Conservation (phyloP, 2,113 vertebrate species). For the Dicaeum eximium region DNA sequence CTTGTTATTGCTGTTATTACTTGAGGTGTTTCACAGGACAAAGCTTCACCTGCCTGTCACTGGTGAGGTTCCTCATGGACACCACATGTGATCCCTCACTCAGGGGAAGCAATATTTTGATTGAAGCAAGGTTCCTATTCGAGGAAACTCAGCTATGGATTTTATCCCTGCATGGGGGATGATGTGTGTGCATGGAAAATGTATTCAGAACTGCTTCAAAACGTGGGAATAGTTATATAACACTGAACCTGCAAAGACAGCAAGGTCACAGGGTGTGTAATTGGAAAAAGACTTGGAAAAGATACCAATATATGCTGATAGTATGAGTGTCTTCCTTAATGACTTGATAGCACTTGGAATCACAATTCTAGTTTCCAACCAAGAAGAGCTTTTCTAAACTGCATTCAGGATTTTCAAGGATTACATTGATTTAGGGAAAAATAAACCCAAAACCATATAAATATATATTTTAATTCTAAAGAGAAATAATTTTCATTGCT, state of each 20-base stretch:
- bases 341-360: not conserved
- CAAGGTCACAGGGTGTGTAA: not conserved
- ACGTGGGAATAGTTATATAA: not conserved
- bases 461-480: not conserved
- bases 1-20: not conserved
- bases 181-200: not conserved
- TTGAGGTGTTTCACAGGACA: not conserved
- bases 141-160: accelerated
- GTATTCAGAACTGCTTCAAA: not conserved
- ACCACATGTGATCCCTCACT: accelerated
- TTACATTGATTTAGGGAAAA: not conserved
- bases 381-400: not conserved
- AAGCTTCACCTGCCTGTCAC: not conserved
- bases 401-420: not conserved
- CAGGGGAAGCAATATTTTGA: not conserved
- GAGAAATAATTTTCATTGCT: not conserved
- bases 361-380: not conserved
- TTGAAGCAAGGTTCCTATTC: not conserved
- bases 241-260: not conserved
- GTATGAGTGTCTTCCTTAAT: not conserved
- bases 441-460: accelerated
- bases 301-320: not conserved
- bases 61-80: not conserved
- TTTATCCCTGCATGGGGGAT: not conserved
- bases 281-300: not conserved